Percentiles rank a stretch among this genome's conserved stretches.
phyloP scores from a whole-genome alignment of 2,888 invertebrate species.

The Frankliniella fusca region DNA sequence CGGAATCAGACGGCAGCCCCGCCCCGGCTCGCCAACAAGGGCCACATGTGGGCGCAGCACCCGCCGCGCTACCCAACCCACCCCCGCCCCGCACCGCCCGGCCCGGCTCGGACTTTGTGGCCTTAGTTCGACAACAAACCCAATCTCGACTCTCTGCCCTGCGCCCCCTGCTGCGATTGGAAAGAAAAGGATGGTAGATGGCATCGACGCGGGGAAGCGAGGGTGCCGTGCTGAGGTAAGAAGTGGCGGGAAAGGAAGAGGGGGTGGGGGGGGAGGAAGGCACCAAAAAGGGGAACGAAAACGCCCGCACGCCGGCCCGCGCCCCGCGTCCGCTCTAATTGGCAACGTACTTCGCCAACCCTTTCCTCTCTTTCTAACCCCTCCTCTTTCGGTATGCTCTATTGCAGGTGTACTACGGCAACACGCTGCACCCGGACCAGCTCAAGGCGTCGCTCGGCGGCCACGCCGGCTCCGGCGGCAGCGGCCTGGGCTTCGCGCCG shows the following conservation, averaged over 20 bases:
- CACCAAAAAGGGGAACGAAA: too few relatives aligned
- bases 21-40: too few relatives aligned
- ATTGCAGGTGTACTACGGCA: slow-evolving; percentile 49
- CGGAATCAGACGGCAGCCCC: too few relatives aligned
- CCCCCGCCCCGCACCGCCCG: too few relatives aligned
- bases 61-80: too few relatives aligned
- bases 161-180: neutral
- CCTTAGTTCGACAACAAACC: slow-evolving; percentile 21
- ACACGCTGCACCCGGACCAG: slow-evolving; percentile 55
- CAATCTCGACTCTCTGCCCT: neutral
- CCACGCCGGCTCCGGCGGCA: slow-evolving; percentile 43
- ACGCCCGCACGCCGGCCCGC: too few relatives aligned
- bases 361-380: neutral
- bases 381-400: neutral
- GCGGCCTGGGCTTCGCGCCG: slow-evolving; percentile 32
- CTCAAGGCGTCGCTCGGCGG: slow-evolving; percentile 52
- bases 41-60: too few relatives aligned
- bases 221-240: too few relatives aligned
- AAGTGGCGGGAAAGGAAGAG: too few relatives aligned
- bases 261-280: too few relatives aligned
- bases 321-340: too few relatives aligned
- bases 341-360: neutral
- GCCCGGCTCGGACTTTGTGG: neutral
- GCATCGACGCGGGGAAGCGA: neutral
- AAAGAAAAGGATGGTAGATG: neutral